phyloP scores from a whole-genome alignment of 2,797 vertebrate species.

The Sebastes glaucus region DNA sequence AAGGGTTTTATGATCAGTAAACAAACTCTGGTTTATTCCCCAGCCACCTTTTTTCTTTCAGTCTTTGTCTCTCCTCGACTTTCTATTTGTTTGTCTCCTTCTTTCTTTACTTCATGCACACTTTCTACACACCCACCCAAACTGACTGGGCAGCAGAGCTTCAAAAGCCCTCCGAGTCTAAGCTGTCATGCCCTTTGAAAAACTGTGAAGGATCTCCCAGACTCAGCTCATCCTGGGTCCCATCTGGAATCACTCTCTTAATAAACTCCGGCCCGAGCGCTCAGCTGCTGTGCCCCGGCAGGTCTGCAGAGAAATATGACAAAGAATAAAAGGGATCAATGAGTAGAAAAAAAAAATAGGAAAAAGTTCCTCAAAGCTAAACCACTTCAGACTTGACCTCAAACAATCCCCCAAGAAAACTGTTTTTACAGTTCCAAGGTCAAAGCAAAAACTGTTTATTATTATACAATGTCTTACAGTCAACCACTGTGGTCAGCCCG shows the following conservation, averaged over 20 bases:
- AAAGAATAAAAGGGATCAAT: neutral
- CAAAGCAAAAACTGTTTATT: neutral
- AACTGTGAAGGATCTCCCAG: slow-evolving; percentile 38
- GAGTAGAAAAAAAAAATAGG: neutral
- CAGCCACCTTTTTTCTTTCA: neutral
- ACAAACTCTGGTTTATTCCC: slow-evolving; percentile 30
- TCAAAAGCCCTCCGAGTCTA: neutral
- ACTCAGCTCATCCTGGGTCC: slow-evolving; percentile 29
- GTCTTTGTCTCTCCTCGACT: neutral
- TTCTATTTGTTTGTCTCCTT: neutral
- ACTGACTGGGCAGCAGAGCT: neutral
- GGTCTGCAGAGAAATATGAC: slow-evolving; percentile 7
- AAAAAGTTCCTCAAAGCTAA: neutral
- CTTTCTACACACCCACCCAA: neutral
- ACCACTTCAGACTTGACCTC: neutral
- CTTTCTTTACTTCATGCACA: neutral
- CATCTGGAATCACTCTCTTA: slow-evolving; percentile 58
- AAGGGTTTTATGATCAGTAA: slow-evolving; percentile 37
- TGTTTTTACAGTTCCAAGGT: neutral
- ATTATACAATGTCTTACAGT: neutral
- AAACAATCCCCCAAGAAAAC: neutral
- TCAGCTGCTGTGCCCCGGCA: slow-evolving; percentile 42
- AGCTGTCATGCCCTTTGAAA: slow-evolving; percentile 23
- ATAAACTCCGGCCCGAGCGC: neutral
- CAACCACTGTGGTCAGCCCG: fast-evolving